Conservation (phyloP, 2,888 invertebrate species). For the Apeira syringaria region DNA sequence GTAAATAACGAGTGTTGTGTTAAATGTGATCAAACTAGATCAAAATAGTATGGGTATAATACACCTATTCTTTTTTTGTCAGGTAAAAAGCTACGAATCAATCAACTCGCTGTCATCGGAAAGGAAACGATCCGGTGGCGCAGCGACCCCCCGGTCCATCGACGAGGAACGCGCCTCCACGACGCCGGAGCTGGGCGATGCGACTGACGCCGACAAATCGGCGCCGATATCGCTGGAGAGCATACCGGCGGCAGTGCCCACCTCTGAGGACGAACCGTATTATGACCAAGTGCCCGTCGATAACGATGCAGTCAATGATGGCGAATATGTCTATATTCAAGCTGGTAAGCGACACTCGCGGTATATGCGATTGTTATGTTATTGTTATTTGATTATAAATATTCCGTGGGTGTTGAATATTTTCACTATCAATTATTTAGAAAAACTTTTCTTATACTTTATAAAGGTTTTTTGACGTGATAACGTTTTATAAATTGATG, state of each 20-base stretch:
- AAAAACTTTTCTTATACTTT: too few relatives aligned
- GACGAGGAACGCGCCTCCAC: conserved; percentile 71
- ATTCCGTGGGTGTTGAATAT: too few relatives aligned
- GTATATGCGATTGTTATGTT: too few relatives aligned
- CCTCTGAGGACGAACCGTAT: conserved; percentile 85
- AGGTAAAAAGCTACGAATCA: conserved; percentile 87
- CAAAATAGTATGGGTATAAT: too few relatives aligned
- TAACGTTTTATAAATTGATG: too few relatives aligned
- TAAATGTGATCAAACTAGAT: too few relatives aligned
- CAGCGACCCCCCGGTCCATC: conserved; percentile 77
- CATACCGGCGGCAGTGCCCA: conserved; percentile 58
- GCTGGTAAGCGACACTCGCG: conserved; percentile 82
- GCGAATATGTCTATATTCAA: conserved; percentile 90
- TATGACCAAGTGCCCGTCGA: conserved; percentile 89
- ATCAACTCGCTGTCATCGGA: conserved; percentile 86
- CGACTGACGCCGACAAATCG: conserved; percentile 64
- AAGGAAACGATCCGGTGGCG: conserved; percentile 77
- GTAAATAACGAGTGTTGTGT: too few relatives aligned
- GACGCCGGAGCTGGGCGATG: conserved; percentile 63
- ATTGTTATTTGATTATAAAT: too few relatives aligned
- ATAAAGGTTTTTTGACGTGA: too few relatives aligned
- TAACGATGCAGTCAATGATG: conserved; percentile 72
- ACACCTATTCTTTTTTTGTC: background rate
- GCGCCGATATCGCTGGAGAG: conserved; percentile 71
- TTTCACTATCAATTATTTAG: too few relatives aligned